phyloP scores from a whole-genome alignment of 2,113 vertebrate genomes.

The Perca fluviatilis region DNA sequence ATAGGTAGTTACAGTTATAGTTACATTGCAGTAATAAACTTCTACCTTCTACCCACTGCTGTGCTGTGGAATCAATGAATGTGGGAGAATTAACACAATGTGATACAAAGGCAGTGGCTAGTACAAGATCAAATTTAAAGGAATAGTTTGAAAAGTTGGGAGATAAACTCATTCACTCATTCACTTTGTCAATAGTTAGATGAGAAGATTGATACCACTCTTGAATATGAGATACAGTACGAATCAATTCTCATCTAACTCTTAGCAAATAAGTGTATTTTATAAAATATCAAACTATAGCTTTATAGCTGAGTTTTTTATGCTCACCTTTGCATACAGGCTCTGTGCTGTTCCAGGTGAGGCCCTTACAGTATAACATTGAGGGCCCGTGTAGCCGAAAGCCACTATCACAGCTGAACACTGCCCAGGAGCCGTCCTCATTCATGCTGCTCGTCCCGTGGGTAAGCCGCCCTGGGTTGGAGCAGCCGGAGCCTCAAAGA shows the following conservation, averaged over 20 bases:
- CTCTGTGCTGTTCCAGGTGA: conserved; percentile 76
- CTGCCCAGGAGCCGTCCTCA: conserved; percentile 64
- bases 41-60: neutral
- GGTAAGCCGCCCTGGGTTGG: conserved; percentile 47
- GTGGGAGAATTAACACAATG: neutral
- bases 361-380: conserved; percentile 78
- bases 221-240: too few relatives aligned
- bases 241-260: neutral
- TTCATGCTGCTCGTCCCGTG: conserved; percentile 70
- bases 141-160: neutral
- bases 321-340: conserved; percentile 80
- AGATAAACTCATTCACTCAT: neutral
- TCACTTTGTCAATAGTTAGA: neutral
- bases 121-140: neutral
- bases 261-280: neutral
- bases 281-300: neutral
- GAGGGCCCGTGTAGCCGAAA: conserved; percentile 74
- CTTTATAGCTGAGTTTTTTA: neutral
- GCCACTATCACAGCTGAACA: conserved; percentile 74
- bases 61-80: neutral
- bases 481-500: conserved; percentile 73
- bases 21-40: neutral
- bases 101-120: neutral
- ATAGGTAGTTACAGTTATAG: neutral
- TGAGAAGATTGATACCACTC: neutral